Evolutionary conservation across 2,888 invertebrate genomes (phyloP).

Genomic region (Drosophila borborema): DNA sequence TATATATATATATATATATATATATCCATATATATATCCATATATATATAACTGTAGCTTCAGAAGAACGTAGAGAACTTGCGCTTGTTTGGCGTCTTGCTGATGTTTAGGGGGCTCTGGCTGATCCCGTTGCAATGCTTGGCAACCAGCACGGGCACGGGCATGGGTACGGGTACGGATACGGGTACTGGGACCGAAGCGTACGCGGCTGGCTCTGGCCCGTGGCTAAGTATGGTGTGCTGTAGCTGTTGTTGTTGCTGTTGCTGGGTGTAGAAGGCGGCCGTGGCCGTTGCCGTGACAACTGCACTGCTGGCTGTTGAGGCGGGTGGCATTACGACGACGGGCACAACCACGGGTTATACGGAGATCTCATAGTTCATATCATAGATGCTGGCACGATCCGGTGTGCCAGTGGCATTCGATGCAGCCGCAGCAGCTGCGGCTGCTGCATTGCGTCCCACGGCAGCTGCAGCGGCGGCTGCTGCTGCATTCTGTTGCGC

Average conservation of each 20-base stretch:
- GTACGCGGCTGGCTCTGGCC: conserved; percentile 70
- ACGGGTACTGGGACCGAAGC: conserved; percentile 76
- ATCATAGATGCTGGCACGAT: conserved; percentile 95
- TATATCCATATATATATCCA: background rate
- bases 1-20: background rate
- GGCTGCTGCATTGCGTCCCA: conserved; percentile 45
- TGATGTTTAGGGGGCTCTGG: conserved; percentile 46
- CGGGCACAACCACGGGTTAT: conserved; percentile 87
- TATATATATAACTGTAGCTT: conserved; percentile 31
- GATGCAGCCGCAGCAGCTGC: conserved; percentile 42
- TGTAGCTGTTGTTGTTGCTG: conserved; percentile 41
- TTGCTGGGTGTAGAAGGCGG: conserved; percentile 57
- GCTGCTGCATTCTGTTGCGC: conserved; percentile 53
- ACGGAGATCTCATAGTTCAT: conserved; percentile 98
- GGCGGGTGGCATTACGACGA: conserved; percentile 81
- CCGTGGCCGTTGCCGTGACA: conserved; percentile 36
- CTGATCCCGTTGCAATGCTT: conserved; percentile 60
- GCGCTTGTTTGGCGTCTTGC: conserved; percentile 72
- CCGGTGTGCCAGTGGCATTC: conserved; percentile 87
- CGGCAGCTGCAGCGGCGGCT: conserved; percentile 43
- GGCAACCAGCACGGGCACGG: conserved; percentile 67
- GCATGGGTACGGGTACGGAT: conserved; percentile 58
- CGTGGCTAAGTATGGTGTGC: conserved; percentile 19
- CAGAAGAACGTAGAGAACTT: conserved; percentile 77
- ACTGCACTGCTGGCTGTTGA: conserved; percentile 36